Evolutionary conservation across 2,113 vertebrate species (phyloP), one percentile per base, ranked within the genome.

Genomic region (Cercocebus atys): DNA sequence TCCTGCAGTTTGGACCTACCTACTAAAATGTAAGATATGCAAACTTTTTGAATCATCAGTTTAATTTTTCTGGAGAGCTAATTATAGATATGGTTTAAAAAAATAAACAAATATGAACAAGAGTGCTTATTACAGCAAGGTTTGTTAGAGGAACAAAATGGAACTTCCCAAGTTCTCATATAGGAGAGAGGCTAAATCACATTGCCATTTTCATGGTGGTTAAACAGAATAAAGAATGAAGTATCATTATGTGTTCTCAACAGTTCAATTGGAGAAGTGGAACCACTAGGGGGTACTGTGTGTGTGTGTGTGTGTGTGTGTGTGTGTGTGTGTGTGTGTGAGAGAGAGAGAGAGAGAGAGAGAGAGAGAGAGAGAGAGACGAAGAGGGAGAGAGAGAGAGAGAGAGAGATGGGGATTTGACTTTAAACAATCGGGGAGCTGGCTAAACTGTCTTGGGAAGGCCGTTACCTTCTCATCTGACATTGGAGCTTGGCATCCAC

Each of bases 31-130:
- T 82, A 64, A 94, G 78, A 64, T 81, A 66, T 35, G 27, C 52
- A 27, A 52, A 32, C 25, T 22, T 72, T 93, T 68, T 32, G 45
- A 92, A n/a, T 64, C 18, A 43, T 47, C 35, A n/a, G 47, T 76
- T 95, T 89, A 32, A 61, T 76, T 89, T 90, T 61, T 92, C 50
- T 86, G 59, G 50, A 92, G 45, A 94, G 66, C 43, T 84, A 40
- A 92, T 52, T 57, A 81, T 73, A 87, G 75, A 59, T 61, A 43
- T 70, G 10, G 43, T 14, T 70, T 40, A 1, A 5, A 38, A 17
- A 75, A 70, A 23, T 27, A 38, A 66, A 40, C 22, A 35, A 47
- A 7, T 20, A 57, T 18, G n/a, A 78, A 72, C 8, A 61, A 47
- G n/a, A 1, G 25, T 57, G 4, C 68, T 91, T 81, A 72, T 75